Evolutionary conservation across 2,113 vertebrate genomes (phyloP).

Genomic region (Octodon degus): DNA sequence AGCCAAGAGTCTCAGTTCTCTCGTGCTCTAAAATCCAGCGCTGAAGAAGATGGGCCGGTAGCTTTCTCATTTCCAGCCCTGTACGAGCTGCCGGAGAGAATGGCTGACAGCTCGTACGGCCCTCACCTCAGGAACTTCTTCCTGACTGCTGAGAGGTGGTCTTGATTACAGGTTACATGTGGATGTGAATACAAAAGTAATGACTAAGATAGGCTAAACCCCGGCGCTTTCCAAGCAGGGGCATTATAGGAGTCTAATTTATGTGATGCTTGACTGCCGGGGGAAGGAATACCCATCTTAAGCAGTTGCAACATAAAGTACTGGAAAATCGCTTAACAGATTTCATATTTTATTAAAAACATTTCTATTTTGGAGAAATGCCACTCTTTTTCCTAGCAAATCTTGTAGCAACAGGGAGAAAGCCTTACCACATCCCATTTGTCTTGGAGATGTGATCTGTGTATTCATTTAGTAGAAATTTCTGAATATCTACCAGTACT

Average conservation of each 20-base stretch:
- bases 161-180: neutral
- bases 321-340: conserved; percentile 75
- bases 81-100: neutral
- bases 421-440: neutral
- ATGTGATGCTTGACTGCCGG: neutral
- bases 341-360: conserved; percentile 70
- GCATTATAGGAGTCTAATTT: neutral
- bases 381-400: conserved; percentile 6
- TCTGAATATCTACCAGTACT: neutral
- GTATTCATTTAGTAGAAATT: conserved; percentile 20
- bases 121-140: conserved; percentile 31
- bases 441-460: neutral
- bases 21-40: neutral
- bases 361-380: conserved; percentile 60
- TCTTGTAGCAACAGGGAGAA: neutral
- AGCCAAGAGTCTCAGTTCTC: neutral
- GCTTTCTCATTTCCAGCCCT: neutral
- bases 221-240: conserved; percentile 18
- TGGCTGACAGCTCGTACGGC: neutral
- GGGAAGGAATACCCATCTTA: conserved; percentile 58
- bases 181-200: conserved; percentile 5
- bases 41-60: neutral
- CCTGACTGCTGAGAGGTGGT: neutral
- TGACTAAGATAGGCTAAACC: conserved; percentile 11
- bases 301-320: conserved; percentile 67